phyloP scores from a whole-genome alignment of 2,113 vertebrate species.

The Gallinago media region DNA sequence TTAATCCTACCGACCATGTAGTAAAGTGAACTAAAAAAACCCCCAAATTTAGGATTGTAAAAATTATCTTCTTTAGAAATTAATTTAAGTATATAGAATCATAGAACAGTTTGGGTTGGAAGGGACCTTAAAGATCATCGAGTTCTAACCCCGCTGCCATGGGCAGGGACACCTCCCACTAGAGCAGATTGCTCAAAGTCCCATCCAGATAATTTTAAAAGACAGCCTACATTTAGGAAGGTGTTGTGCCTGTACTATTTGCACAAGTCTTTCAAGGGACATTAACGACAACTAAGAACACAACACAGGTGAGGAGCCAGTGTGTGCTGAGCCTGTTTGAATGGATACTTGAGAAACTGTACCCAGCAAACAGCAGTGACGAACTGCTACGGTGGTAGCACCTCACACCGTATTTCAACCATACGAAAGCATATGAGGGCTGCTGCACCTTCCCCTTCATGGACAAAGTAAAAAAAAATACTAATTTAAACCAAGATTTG shows the following conservation, averaged over 20 bases:
- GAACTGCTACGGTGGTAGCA: background rate
- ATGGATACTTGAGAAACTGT: background rate
- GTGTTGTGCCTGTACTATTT: background rate
- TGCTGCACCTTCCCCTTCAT: background rate
- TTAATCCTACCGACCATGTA: background rate
- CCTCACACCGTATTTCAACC: background rate
- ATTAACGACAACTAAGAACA: accelerated
- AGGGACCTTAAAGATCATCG: no score
- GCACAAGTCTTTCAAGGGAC: background rate
- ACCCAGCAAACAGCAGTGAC: background rate
- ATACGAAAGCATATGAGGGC: accelerated
- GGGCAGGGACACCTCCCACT: no score
- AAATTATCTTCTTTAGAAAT: background rate
- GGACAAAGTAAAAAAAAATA: background rate
- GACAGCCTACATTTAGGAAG: background rate
- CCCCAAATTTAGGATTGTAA: background rate
- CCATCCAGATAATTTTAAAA: background rate
- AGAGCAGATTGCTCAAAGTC: no score
- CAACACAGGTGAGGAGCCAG: background rate
- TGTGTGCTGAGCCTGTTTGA: background rate
- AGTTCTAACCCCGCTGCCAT: no score
- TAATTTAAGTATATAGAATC: background rate
- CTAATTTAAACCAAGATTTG: background rate
- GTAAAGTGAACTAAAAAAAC: background rate
- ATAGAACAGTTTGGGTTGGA: no score